A percentile compares a stretch with the other conserved stretches of the same genome.
Conservation (phyloP, 1,140 invertebrate genomes). For the Drosophila lacertosa region DNA sequence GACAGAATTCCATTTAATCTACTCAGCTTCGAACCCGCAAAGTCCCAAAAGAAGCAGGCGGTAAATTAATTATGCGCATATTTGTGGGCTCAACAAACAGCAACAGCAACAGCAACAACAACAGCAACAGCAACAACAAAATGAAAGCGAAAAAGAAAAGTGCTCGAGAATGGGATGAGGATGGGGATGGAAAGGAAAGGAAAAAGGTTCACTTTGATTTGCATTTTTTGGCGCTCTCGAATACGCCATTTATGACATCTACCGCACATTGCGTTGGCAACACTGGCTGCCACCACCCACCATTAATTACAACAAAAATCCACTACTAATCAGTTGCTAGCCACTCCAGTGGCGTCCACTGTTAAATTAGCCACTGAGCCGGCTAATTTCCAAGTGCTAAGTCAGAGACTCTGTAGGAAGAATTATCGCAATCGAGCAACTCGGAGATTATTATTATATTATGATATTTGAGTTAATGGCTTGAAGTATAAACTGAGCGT, state of each 20-base stretch:
- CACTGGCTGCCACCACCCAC: constrained; percentile 7
- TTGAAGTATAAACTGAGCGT: too few species aligned
- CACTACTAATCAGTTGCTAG: constrained; percentile 58
- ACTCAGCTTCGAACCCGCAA: constrained; percentile 51
- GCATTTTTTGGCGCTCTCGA: constrained; percentile 53
- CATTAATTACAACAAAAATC: constrained; percentile 74
- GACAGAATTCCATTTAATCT: constrained; percentile 80
- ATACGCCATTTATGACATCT: constrained; percentile 73
- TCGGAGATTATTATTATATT: too few species aligned
- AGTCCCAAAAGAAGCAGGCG: constrained; percentile 31
- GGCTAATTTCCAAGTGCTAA: constrained; percentile 52
- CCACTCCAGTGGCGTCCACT: constrained; percentile 25
- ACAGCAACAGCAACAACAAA: not conserved
- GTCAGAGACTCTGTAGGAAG: not conserved
- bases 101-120: not conserved
- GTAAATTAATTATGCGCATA: constrained; percentile 78
- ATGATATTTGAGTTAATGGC: too few species aligned
- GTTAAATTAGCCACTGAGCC: constrained; percentile 69
- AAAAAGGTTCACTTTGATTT: constrained; percentile 75
- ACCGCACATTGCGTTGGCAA: constrained; percentile 30
- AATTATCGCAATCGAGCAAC: not conserved
- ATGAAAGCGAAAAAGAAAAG: constrained; percentile 23
- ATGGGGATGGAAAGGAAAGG: not conserved
- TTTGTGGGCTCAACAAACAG: constrained; percentile 59
- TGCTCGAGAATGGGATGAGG: not conserved